Percentiles rank a stretch among this genome's conserved stretches.
Conservation (phyloP, 2,888 invertebrate species). For the Scrobipalpa atriplicella region DNA sequence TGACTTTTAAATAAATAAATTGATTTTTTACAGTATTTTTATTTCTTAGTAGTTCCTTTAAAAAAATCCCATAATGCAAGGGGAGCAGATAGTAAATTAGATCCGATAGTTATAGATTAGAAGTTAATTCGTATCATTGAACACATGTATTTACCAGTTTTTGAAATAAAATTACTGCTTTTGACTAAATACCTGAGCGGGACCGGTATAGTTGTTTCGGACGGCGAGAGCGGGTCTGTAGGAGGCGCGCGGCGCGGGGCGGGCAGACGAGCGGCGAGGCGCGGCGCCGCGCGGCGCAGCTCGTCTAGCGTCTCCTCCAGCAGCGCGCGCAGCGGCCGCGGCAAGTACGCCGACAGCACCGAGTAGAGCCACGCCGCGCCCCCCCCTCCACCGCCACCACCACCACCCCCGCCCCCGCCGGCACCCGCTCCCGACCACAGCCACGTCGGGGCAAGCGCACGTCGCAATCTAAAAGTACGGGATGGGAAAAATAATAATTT, state of each 20-base stretch:
- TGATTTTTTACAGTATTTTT: no score
- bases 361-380: slow-evolving; percentile 49
- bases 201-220: slow-evolving; percentile 38
- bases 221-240: slow-evolving; percentile 35
- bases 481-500: no score
- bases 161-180: no score
- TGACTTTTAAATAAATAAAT: no score
- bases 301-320: slow-evolving; percentile 49
- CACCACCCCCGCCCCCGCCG: no score
- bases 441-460: slow-evolving; percentile 49
- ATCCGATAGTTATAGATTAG: no score
- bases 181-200: not conserved
- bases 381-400: slow-evolving; percentile 39
- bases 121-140: no score
- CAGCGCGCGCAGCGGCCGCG: slow-evolving; percentile 41
- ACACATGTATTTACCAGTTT: no score
- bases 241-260: slow-evolving; percentile 32
- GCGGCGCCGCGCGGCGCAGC: slow-evolving; percentile 53
- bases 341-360: slow-evolving; percentile 38
- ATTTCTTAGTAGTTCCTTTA: no score
- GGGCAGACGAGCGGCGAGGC: slow-evolving; percentile 49
- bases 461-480: slow-evolving; percentile 40
- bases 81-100: no score
- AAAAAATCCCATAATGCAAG: no score
- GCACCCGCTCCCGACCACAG: no score